A percentile compares a stretch with the other conserved stretches of the same genome.
phyloP scores from a whole-genome alignment of 2,888 invertebrate genomes.

The Caenorhabditis zanzibari region DNA sequence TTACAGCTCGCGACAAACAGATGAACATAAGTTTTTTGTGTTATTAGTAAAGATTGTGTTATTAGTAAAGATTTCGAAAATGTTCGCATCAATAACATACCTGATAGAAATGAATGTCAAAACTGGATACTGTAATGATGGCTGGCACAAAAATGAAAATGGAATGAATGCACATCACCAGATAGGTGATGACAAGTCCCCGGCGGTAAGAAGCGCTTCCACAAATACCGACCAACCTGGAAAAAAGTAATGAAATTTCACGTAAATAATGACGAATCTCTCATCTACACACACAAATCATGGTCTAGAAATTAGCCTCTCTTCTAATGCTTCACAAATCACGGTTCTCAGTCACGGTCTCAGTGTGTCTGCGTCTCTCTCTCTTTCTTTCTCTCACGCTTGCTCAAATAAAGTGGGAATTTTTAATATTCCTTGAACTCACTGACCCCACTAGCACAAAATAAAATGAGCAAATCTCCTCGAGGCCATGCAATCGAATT shows the following conservation, averaged over 20 bases:
- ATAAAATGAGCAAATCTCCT: slow-evolving; percentile 80
- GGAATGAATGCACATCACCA: slow-evolving; percentile 80
- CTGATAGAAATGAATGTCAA: slow-evolving; percentile 82
- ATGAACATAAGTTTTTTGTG: too few species aligned
- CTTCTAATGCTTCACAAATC: slow-evolving; percentile 41
- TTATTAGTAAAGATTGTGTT: too few species aligned
- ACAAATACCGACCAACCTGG: slow-evolving; percentile 78
- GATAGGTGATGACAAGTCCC: slow-evolving; percentile 78
- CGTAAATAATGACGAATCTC: slow-evolving; percentile 7
- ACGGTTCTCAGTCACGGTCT: slow-evolving; percentile 42
- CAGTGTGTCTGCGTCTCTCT: slow-evolving; percentile 4
- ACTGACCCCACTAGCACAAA: slow-evolving; percentile 79
- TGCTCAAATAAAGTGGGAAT: neutral
- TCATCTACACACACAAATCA: slow-evolving; percentile 12
- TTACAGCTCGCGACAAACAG: too few species aligned
- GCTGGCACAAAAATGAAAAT: slow-evolving; percentile 79
- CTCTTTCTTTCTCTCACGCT: neutral
- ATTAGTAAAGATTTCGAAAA: too few species aligned
- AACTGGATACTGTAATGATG: slow-evolving; percentile 78
- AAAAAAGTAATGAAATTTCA: slow-evolving; percentile 18
- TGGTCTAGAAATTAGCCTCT: neutral
- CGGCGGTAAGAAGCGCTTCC: slow-evolving; percentile 80
- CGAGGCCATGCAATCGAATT: slow-evolving; percentile 75
- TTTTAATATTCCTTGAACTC: slow-evolving; percentile 13
- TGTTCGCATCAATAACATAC: too few species aligned